Conservation (phyloP, 2,797 vertebrate genomes). For the Channa striata region DNA sequence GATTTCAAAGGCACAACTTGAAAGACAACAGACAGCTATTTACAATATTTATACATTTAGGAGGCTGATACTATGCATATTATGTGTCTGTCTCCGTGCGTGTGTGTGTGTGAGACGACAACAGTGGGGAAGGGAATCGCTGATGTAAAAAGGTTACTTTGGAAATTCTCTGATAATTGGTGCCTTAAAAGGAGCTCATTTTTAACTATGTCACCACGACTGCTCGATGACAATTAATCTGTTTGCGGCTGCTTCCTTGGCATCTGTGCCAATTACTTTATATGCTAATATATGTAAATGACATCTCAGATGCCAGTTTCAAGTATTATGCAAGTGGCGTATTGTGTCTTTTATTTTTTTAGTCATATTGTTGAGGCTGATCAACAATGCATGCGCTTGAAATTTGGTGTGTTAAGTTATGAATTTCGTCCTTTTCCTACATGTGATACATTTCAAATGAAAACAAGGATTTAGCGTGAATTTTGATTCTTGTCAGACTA, state of each 20-base stretch:
- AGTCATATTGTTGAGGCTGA: constrained; percentile 74
- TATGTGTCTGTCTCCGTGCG: constrained; percentile 50
- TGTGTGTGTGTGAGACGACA: constrained; percentile 33
- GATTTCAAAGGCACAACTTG: constrained; percentile 75
- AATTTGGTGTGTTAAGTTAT: constrained; percentile 56
- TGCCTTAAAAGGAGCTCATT: constrained; percentile 87
- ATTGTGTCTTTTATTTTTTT: constrained; percentile 69
- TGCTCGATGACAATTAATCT: constrained; percentile 89
- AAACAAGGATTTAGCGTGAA: not conserved
- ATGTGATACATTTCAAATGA: constrained; percentile 4
- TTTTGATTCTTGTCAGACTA: not conserved
- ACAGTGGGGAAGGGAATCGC: constrained; percentile 60
- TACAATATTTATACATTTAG: constrained; percentile 81
- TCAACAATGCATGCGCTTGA: constrained; percentile 67
- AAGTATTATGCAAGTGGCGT: constrained; percentile 79
- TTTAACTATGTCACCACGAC: constrained; percentile 87
- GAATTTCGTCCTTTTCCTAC: constrained; percentile 27
- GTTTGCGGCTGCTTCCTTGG: constrained; percentile 87
- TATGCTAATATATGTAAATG: constrained; percentile 91
- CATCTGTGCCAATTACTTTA: constrained; percentile 91
- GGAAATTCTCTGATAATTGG: constrained; percentile 88
- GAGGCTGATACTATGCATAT: constrained; percentile 70
- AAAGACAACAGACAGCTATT: constrained; percentile 76
- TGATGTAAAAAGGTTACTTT: constrained; percentile 82
- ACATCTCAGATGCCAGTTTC: constrained; percentile 85